phyloP scores from a whole-genome alignment of 64 coral and sea anemone species.

The Stichodactyla mertensii region DNA sequence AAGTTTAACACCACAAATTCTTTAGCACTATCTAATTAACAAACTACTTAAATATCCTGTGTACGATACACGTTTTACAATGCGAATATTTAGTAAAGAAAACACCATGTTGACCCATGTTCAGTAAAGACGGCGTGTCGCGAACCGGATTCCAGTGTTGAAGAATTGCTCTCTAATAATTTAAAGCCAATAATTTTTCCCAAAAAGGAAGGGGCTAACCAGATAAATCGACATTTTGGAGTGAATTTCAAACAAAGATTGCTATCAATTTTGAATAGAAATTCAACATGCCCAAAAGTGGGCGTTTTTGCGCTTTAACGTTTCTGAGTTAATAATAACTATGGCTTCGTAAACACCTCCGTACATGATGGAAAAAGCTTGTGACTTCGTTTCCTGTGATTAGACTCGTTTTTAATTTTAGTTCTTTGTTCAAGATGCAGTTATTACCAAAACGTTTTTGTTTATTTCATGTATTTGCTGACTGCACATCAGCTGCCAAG shows the following conservation, averaged over 20 bases:
- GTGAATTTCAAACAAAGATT: neutral
- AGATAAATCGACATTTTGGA: neutral
- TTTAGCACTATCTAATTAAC: neutral
- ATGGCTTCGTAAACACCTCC: neutral
- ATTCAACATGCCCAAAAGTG: neutral
- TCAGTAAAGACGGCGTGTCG: neutral
- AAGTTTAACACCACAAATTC: neutral
- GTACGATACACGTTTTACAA: neutral
- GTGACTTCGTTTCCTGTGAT: constrained; percentile 16
- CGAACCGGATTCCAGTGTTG: neutral
- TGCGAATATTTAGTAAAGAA: neutral
- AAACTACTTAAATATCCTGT: neutral
- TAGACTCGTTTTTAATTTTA: neutral
- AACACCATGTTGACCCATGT: neutral
- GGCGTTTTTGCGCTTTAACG: neutral
- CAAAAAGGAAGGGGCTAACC: neutral
- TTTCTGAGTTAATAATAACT: neutral
- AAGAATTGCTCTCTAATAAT: neutral
- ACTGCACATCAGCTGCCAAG: constrained; percentile 2
- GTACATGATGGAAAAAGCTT: neutral
- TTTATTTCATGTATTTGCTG: neutral
- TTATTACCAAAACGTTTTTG: constrained; percentile 14
- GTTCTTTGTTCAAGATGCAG: neutral
- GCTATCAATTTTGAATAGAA: neutral
- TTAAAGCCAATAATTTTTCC: neutral